Evolutionary conservation across 2,888 invertebrate genomes (phyloP), one percentile per base, ranked within the genome.

Genomic region (Lymantria monacha): DNA sequence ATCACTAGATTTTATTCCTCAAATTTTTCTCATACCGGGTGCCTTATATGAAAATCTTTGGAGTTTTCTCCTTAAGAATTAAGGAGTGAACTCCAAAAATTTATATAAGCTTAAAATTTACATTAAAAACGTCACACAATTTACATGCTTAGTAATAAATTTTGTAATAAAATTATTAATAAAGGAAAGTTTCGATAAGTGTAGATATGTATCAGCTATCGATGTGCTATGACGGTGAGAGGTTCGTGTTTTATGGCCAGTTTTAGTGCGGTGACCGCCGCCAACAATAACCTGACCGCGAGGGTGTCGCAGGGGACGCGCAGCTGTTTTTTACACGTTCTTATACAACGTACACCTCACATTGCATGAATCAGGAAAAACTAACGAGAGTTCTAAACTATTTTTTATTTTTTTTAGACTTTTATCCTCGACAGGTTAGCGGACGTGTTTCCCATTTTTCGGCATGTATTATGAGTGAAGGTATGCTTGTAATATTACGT

Each of bases 271-370:
- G 55, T 61, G 47, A 51, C 68, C 68, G 57, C 42, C 70, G 75
- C 78, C 76, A 76, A 78, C 81, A 84, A 82, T 85, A 86, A 85
- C 80, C 83, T 79, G 82, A 83, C 85, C 84, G 78, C 81, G 77
- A 81, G 87, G 86, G 89, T 81, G 87, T 75, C 78, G 78, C 66
- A 69, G 69, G 73, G 72, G 49, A 71, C 62, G 79, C 77, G 88
- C 93, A 93, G 93, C 92, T 93, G 93, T 92, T 93, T 93, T 93
- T 94, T 93, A 91, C 90, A 89, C 83, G 81, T 77, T 82, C 76
- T 75, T 74, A 74, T 79, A 78, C 79, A 79, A 79, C 78, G 74
- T 83, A 79, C 78, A 85, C 83, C 81, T 81, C 70, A 68, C 63
- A 66, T 66, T 66, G 68, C 59, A 69, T 59, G 72, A 73, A 70